phyloP scores from a whole-genome alignment of 2,888 invertebrate species.

The Drosophila barbarae region DNA sequence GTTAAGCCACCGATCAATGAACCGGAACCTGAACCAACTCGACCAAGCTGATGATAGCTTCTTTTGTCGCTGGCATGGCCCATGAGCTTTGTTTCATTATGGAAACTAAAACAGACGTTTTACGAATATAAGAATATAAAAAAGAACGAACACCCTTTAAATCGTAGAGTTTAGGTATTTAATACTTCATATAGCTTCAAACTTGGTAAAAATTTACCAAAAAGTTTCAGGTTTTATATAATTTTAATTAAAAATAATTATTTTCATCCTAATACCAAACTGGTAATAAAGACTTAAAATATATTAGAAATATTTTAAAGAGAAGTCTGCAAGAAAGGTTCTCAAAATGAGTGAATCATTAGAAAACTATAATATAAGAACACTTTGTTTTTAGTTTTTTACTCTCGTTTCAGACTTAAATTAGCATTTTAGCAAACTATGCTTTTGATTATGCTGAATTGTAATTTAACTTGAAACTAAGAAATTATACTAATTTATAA shows the following conservation, averaged over 20 bases:
- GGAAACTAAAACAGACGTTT: neutral
- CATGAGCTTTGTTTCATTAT: constrained; percentile 1
- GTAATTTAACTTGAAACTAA: too few species aligned
- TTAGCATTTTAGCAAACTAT: neutral
- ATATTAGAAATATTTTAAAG: too few species aligned
- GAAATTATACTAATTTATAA: neutral
- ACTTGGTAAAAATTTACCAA: neutral
- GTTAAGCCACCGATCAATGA: constrained; percentile 26
- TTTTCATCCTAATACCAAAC: too few species aligned
- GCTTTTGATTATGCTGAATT: too few species aligned
- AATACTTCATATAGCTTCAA: neutral
- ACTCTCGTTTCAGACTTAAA: too few species aligned
- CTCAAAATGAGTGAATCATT: neutral
- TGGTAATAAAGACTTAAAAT: too few species aligned
- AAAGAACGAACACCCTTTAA: too few species aligned
- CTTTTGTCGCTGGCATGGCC: neutral
- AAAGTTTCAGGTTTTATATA: neutral
- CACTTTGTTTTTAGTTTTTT: too few species aligned
- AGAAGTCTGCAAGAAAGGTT: neutral
- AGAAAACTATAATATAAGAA: too few species aligned
- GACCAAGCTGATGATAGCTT: neutral
- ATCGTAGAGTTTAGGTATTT: neutral
- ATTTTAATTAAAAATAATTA: too few species aligned
- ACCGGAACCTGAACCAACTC: constrained; percentile 10
- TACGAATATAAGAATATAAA: neutral